These are phyloP conservation scores for Saturnia japonica DNA, from an alignment of 2,888 invertebrate species.

Conservation along the genomic window DNA sequence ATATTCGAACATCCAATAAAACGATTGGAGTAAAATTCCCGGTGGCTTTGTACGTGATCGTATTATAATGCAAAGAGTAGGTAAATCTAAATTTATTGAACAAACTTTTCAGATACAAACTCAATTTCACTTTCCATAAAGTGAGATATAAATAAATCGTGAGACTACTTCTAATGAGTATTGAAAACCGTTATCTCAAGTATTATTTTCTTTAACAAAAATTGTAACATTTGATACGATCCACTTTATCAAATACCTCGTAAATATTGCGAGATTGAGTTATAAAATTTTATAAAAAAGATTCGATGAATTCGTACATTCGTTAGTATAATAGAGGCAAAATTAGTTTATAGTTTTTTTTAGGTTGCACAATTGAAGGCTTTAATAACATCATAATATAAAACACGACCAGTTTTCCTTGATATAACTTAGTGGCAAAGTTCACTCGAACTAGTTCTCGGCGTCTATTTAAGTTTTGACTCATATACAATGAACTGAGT, in stretches of 20 bases:
- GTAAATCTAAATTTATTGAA: conserved; percentile 1
- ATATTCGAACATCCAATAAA: background rate
- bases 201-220: background rate
- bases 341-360: conserved; percentile 31
- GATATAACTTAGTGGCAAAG: conserved; percentile 46
- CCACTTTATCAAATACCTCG: background rate
- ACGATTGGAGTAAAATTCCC: background rate
- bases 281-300: background rate
- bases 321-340: conserved; percentile 25
- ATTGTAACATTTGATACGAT: background rate
- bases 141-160: conserved; percentile 10
- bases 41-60: background rate
- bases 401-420: conserved; percentile 52
- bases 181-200: background rate
- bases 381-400: conserved; percentile 30
- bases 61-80: background rate
- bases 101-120: background rate
- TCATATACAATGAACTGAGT: conserved; percentile 26
- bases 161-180: background rate
- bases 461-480: conserved; percentile 26
- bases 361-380: conserved; percentile 32
- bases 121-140: conserved; percentile 6
- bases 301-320: background rate
- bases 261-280: background rate
- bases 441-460: conserved; percentile 39